Evolutionary conservation across 2,888 invertebrate genomes (phyloP).

Genomic region (Bombylius discolor): DNA sequence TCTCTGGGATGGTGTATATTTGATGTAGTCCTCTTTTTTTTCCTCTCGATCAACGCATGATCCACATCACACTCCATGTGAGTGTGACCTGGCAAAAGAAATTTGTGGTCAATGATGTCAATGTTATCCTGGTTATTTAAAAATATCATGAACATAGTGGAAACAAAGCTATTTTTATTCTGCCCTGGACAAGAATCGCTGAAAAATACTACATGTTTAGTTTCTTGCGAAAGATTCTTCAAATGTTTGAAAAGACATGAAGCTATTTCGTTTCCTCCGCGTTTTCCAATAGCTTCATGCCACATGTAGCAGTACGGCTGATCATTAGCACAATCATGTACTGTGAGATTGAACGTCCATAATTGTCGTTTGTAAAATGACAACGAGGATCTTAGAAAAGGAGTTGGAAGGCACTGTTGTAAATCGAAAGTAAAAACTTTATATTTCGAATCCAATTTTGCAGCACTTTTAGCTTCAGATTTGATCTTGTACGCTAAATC

Average conservation of each 20-base stretch:
- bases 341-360: constrained; percentile 14
- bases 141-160: constrained; percentile 11
- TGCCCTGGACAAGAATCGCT: constrained; percentile 14
- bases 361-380: constrained; percentile 14
- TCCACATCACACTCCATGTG: constrained; percentile 7
- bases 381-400: constrained; percentile 9
- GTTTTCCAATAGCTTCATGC: constrained; percentile 14
- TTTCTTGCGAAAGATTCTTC: neutral
- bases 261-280: constrained; percentile 15
- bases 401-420: constrained; percentile 14
- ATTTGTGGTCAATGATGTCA: constrained; percentile 14
- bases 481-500: too few relatives aligned
- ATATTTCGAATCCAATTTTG: too few relatives aligned
- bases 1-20: too few relatives aligned
- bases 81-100: constrained; percentile 12
- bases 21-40: too few relatives aligned
- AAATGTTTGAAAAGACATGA: constrained; percentile 12
- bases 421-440: too few relatives aligned
- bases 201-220: constrained; percentile 13
- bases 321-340: constrained; percentile 13
- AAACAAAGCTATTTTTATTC: constrained; percentile 15
- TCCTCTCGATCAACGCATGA: too few relatives aligned
- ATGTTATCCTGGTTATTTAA: neutral
- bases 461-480: too few relatives aligned
- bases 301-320: constrained; percentile 14